Percentiles rank a stretch among this genome's conserved stretches.
Conservation (phyloP, 2,888 invertebrate genomes). For the Hirtodrosophila histrioides region DNA sequence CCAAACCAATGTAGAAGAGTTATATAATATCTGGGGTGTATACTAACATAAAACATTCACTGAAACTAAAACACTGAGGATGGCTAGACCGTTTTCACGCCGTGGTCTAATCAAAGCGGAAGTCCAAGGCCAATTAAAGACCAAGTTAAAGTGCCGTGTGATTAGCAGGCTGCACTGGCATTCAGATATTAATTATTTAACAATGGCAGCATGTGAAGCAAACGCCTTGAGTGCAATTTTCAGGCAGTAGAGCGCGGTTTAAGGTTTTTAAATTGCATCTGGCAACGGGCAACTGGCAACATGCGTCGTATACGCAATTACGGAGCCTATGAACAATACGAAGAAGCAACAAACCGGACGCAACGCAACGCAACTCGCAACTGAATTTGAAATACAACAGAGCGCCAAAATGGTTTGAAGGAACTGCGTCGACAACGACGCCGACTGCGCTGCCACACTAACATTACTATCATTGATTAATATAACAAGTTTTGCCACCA, state of each 20-base stretch:
- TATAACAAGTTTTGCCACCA: constrained; percentile 25
- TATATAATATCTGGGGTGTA: no score
- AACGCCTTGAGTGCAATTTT: constrained; percentile 2
- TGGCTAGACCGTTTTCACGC: neutral
- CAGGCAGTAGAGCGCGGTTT: neutral
- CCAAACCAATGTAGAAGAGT: no score
- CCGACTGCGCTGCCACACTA: constrained; percentile 8
- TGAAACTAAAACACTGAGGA: neutral
- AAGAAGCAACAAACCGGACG: constrained; percentile 54
- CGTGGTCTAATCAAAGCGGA: no score
- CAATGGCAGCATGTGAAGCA: neutral
- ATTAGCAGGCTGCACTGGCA: constrained; percentile 2
- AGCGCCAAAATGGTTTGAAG: constrained; percentile 46
- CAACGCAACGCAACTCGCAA: constrained; percentile 67
- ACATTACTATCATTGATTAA: constrained; percentile 30
- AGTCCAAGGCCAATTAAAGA: constrained; percentile 1
- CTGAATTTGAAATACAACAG: constrained; percentile 47
- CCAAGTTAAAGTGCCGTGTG: constrained; percentile 1
- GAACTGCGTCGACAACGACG: constrained; percentile 29
- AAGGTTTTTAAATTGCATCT: constrained; percentile 5
- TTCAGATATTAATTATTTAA: constrained; percentile 5
- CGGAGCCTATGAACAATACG: neutral
- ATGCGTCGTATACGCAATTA: constrained; percentile 39
- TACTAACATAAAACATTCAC: neutral
- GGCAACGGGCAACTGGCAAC: neutral